phyloP scores from a whole-genome alignment of 2,113 vertebrate genomes.

The Dicrurus megarhynchus region DNA sequence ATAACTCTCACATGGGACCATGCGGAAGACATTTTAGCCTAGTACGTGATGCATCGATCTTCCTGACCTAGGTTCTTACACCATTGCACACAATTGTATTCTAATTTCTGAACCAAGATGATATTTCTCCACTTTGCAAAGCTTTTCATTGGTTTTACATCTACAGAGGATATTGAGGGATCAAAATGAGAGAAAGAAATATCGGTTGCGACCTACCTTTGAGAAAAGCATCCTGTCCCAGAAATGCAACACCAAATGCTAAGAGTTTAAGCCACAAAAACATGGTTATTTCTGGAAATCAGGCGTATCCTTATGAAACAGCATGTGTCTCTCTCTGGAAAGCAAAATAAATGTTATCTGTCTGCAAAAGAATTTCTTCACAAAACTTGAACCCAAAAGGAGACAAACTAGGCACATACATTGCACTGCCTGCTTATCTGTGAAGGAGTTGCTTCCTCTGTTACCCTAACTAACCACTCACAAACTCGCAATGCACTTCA shows the following conservation, averaged over 20 bases:
- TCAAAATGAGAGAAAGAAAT: conserved; percentile 5
- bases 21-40: background rate
- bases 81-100: background rate
- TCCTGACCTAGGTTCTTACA: background rate
- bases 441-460: conserved; percentile 79
- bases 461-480: conserved; percentile 74
- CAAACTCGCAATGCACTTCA: conserved; percentile 57
- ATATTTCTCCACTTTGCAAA: background rate
- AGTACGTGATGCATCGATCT: background rate
- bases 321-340: conserved; percentile 78
- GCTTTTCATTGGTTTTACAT: background rate
- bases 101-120: background rate
- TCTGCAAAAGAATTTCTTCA: background rate
- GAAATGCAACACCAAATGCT: conserved; percentile 72
- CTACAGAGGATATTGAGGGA: background rate
- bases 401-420: conserved; percentile 61
- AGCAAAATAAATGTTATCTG: conserved; percentile 67
- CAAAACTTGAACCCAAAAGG: conserved; percentile 33
- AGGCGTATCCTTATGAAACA: conserved; percentile 71
- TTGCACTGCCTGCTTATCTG: conserved; percentile 77
- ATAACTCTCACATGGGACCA: background rate
- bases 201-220: conserved; percentile 59
- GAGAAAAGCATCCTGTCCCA: conserved; percentile 47
- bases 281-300: conserved; percentile 84
- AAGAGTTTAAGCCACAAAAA: conserved; percentile 76